phyloP scores from a whole-genome alignment of 1,140 invertebrate species.

The Vanessa tameamea region DNA sequence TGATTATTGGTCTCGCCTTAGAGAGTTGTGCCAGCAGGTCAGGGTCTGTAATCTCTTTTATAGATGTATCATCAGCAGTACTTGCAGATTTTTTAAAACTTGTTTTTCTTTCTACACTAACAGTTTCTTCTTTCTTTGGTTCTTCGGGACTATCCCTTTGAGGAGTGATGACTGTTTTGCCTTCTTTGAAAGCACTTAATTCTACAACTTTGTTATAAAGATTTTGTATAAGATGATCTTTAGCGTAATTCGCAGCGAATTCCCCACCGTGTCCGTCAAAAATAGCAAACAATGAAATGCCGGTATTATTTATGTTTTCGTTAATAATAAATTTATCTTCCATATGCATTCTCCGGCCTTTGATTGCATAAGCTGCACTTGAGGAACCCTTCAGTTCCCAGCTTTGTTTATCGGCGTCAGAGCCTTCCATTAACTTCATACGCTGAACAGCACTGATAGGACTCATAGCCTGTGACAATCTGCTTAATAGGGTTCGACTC shows the following conservation, averaged over 20 bases:
- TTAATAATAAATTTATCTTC: conserved; percentile 94
- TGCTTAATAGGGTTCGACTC: conserved; percentile 87
- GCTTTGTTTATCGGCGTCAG: conserved; percentile 83
- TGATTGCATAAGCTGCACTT: conserved; percentile 92
- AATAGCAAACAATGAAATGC: conserved; percentile 92
- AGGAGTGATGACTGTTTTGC: conserved; percentile 73
- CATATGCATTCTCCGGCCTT: conserved; percentile 94
- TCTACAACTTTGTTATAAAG: conserved; percentile 88
- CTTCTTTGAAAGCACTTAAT: conserved; percentile 85
- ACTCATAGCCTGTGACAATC: conserved; percentile 86
- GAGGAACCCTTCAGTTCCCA: conserved; percentile 89
- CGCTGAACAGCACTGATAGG: conserved; percentile 80
- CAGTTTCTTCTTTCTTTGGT: conserved; percentile 69
- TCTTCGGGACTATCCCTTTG: conserved; percentile 70
- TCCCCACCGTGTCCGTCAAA: conserved; percentile 98
- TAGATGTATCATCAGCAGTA: conserved; percentile 81
- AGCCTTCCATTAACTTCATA: conserved; percentile 80
- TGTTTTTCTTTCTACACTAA: conserved; percentile 81
- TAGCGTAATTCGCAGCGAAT: conserved; percentile 95
- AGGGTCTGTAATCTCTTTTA: conserved; percentile 85
- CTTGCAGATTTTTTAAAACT: conserved; percentile 85
- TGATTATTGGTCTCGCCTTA: conserved; percentile 84
- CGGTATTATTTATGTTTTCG: conserved; percentile 87
- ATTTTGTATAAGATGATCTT: conserved; percentile 89
- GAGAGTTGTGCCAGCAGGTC: conserved; percentile 85